Percentiles rank a stretch among this genome's conserved stretches.
Evolutionary conservation across 2,797 vertebrate species (phyloP).

Genomic region (Craterocephalus amniculus): DNA sequence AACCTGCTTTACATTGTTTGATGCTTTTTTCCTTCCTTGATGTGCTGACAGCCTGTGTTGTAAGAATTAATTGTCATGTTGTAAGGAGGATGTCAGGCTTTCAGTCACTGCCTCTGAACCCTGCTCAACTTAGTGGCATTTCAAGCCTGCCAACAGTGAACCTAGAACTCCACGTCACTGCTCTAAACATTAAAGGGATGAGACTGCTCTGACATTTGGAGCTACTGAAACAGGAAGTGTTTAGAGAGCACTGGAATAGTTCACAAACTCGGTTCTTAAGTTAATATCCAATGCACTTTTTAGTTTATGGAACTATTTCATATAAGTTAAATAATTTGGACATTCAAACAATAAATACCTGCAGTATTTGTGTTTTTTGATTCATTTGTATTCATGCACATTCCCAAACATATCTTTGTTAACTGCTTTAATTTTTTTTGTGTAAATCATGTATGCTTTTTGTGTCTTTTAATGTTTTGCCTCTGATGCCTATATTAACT

Average conservation of each 20-base stretch:
- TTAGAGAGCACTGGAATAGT: slow-evolving; percentile 18
- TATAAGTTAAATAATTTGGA: neutral
- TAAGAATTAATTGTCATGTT: slow-evolving; percentile 77
- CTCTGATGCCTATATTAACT: slow-evolving; percentile 11
- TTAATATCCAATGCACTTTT: neutral
- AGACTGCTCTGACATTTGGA: slow-evolving; percentile 39
- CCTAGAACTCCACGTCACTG: slow-evolving; percentile 42
- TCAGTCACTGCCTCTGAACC: slow-evolving; percentile 65
- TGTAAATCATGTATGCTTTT: slow-evolving; percentile 7
- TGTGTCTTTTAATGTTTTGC: slow-evolving; percentile 40
- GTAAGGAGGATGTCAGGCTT: slow-evolving; percentile 69
- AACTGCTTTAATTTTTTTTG: neutral
- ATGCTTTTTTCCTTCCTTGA: slow-evolving; percentile 46
- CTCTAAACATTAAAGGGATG: slow-evolving; percentile 41
- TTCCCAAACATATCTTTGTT: too few relatives aligned
- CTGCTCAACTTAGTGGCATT: slow-evolving; percentile 71
- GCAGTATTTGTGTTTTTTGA: neutral
- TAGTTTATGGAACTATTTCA: neutral
- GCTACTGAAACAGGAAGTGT: slow-evolving; percentile 30
- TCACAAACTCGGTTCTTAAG: neutral
- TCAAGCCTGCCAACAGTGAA: slow-evolving; percentile 73
- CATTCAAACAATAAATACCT: neutral
- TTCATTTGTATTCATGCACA: neutral
- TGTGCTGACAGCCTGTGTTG: slow-evolving; percentile 72
- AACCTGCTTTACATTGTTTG: slow-evolving; percentile 78